Evolutionary conservation across 2,113 vertebrate species (phyloP), one percentile per base, ranked within the genome.

Genomic region (Romanogobio albipinnatus): DNA sequence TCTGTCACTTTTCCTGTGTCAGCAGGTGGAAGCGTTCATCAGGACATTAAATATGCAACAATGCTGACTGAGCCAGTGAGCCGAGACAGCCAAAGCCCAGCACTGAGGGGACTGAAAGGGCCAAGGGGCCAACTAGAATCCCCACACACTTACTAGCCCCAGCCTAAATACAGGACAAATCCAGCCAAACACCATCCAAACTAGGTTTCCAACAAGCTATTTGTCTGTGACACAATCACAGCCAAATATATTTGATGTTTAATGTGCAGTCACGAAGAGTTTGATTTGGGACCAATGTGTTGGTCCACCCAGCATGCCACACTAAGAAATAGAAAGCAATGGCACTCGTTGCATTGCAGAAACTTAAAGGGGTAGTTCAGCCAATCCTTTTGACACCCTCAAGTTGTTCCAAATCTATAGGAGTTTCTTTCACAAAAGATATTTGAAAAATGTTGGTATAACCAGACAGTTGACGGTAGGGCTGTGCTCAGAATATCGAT

Each of bases 11-110:
- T 97, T 95, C 96, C 97, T 98, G 96, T 97, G 97, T 99, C 98
- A 99, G 97, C 97, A 98, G 97, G 97, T 96, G 97, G 96, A 97
- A 96, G 93, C 88, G 94, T 95, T 97, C 96, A 95, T 96, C 97
- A 97, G 96, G 94, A 96, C 97, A 99, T 98, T 97, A 98, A 99
- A 97, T 98, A 99, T 99, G 97, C 97, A 99, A 95, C 94, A 93
- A 96, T 97, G 97, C 97, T 98, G 97, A 98, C 97, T 97, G 96
- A 95, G 94, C 96, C 96, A 97, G 93, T 94, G 92, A 92, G 94
- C 96, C 95, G 95, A 96, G 95, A 94, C 95, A 96, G 92, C 91
- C 92, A 89, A 94, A 95, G 94, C 94, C 90, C 45, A 81, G 79
- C 79, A 81, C 45, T 68, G 79, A 81, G 62, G 59, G 43, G 78